Evolutionary conservation across 2,888 invertebrate genomes (phyloP), one percentile per base, ranked within the genome.

Genomic region (Euproctis similis): DNA sequence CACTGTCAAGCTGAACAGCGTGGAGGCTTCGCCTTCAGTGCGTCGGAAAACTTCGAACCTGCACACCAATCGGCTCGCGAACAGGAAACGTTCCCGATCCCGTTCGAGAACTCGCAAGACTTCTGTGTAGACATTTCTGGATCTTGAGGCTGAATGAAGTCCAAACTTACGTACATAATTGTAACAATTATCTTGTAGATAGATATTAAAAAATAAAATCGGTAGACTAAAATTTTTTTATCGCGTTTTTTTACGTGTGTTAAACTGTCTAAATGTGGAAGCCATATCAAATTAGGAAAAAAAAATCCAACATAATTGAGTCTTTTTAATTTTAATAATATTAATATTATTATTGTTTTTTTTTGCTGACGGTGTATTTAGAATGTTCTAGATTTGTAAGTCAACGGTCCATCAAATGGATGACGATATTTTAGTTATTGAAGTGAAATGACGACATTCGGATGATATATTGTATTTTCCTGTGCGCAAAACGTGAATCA

Each of bases 1-100:
- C 1, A 60, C 59, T 0, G 76, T 68, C 12, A 80, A 76, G 31
- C 52, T 75, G 4, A 75, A 72, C 37, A 70, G 70, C 33, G 75
- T 66, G 0, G 85, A 84, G 19, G 81, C 85, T 0, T 78, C 84
- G 2, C 85, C 84, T 0, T 74, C 80, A 0, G 84, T 81, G 0
- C 44, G 85, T 5, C 59, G 85, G 26, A 85, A 85, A 54, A 82
- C 71, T 0, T 77, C 69, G 0, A 73, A 66, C 38, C 45, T 82
- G 4, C 70, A 74, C 38, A 70, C 75, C 1, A 80, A 75, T 36
- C 56, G 82, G 44, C 74, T 82, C 69, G 75, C 60, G 2, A 61
- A 63, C 9, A 39, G 61, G 2, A 51, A 34, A 59, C 17, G 40
- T 61, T 2, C 64, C 72, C 1, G 71, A 52, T 0, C 61, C 67